Base-by-base conservation (phyloP, 2,797 vertebrate genomes). In the Diplodus sargus region DNA sequence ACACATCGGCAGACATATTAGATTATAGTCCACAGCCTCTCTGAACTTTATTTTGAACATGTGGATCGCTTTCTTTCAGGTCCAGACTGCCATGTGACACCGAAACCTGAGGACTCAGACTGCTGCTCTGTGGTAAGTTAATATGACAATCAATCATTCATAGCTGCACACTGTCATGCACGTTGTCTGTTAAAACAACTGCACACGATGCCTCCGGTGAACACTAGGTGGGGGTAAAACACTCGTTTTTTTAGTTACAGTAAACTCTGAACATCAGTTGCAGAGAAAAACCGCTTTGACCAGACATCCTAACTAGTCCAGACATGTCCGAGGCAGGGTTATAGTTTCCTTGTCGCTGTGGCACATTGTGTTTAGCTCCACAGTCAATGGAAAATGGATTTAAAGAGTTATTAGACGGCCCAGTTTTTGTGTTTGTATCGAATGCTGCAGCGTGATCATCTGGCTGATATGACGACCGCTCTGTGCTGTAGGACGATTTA, bases 41-140 rank as follows among this genome's bases (percentile, higher is more conserved):
- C 3, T 56, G 14, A 64, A 3, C 13, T 17, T 20, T 76, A 16
- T 48, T 69, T 11, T 18, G 47, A 25, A 45, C 1, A 2, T 42
- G 18, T 74, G 9, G 72, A 10, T 63, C 57, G 5, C 63, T 75
- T 53, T 78, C 39, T 90, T 93, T 13, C 71, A 96, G 95, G 88
- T 56, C 51, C 89, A 73, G 96, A 95, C 45, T 92, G 95, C 76
- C 91, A 93, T 49, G 60, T 75, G 67, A 90, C 87, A 59, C 93
- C 89, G 77, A 93, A 90, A 70, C 78, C 83, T 53, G 92, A 87
- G 28, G 95, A 95, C 53, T 91, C 94, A 49, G 95, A 95, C 49
- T 94, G 90, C 67, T 82, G 92, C 82, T 86, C 91, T 48, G 54
- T 71, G 64, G 96, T 97, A 80, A 95, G 94, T 89, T 69, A 52